Evolutionary conservation across 92 coral and sea anemone genomes (phyloP).

Genomic region (Umimayanthus kanabou): DNA sequence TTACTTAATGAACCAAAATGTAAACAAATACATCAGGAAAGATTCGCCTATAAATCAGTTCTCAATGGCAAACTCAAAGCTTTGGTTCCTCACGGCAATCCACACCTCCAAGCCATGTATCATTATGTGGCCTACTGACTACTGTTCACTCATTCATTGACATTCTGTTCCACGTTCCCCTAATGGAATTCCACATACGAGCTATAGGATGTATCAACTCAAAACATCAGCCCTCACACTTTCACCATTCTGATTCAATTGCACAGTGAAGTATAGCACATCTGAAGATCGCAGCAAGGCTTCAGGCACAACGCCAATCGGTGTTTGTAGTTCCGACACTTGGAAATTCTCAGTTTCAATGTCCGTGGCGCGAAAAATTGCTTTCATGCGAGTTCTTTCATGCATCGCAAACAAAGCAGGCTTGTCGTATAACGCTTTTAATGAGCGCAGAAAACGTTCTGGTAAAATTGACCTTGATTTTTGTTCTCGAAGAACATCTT

Average conservation of each 20-base stretch:
- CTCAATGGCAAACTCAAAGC: no score
- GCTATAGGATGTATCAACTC: neutral
- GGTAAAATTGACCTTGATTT: slow-evolving; percentile 69
- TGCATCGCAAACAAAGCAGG: slow-evolving; percentile 77
- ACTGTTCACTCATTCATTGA: no score
- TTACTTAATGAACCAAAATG: no score
- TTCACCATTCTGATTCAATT: slow-evolving; percentile 34
- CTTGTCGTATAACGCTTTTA: slow-evolving; percentile 71
- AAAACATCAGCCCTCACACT: neutral
- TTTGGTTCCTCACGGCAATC: no score
- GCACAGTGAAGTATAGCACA: slow-evolving; percentile 79
- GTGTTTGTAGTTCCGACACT: slow-evolving; percentile 90
- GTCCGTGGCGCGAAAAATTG: slow-evolving; percentile 85
- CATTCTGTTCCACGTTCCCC: no score
- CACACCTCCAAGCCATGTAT: no score
- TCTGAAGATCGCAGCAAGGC: slow-evolving; percentile 86
- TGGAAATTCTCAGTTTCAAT: slow-evolving; percentile 77
- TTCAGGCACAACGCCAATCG: slow-evolving; percentile 87
- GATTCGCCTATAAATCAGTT: no score
- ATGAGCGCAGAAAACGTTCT: slow-evolving; percentile 77
- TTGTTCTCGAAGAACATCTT: slow-evolving; percentile 51
- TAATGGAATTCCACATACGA: no score
- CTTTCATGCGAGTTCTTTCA: slow-evolving; percentile 79
- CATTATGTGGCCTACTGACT: no score
- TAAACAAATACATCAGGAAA: no score